Conservation (phyloP, 2,113 vertebrate species). For the Ornithorhynchus anatinus region DNA sequence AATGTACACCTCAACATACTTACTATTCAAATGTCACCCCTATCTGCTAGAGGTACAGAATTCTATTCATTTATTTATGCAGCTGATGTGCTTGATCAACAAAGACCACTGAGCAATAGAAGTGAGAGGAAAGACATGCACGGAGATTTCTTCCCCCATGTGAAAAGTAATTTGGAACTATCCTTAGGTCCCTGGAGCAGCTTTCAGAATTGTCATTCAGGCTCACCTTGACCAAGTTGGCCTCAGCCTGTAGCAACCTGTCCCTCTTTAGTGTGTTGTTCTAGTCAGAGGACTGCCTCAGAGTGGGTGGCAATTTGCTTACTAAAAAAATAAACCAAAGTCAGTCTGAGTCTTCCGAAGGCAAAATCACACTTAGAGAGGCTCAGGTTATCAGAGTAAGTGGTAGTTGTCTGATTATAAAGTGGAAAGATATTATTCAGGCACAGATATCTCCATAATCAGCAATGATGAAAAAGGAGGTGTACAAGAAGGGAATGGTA, state of each 20-base stretch:
- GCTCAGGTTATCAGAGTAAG: conserved; percentile 57
- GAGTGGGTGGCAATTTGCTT: conserved; percentile 25
- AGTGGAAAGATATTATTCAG: conserved; percentile 55
- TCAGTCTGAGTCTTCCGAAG: conserved; percentile 27
- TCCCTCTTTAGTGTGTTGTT: conserved; percentile 12
- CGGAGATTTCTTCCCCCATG: no score
- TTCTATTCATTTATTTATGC: no score
- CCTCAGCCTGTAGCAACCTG: not conserved
- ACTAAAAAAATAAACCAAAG: conserved; percentile 9
- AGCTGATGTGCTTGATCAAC: no score
- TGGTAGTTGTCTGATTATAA: conserved; percentile 58
- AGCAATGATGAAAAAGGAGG: conserved; percentile 51
- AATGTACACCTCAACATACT: no score
- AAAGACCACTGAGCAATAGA: no score
- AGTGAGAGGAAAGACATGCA: no score
- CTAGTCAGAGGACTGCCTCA: conserved; percentile 4
- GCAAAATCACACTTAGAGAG: conserved; percentile 45
- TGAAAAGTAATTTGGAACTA: not conserved
- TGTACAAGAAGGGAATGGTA: conserved; percentile 40
- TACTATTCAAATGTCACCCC: no score
- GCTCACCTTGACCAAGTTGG: not conserved
- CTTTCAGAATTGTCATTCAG: no score
- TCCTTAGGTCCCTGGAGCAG: no score
- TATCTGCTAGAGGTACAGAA: no score
- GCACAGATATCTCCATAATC: conserved; percentile 45